Base-by-base conservation (phyloP, 1,140 invertebrate genomes). In the Drosophila murphyi region DNA sequence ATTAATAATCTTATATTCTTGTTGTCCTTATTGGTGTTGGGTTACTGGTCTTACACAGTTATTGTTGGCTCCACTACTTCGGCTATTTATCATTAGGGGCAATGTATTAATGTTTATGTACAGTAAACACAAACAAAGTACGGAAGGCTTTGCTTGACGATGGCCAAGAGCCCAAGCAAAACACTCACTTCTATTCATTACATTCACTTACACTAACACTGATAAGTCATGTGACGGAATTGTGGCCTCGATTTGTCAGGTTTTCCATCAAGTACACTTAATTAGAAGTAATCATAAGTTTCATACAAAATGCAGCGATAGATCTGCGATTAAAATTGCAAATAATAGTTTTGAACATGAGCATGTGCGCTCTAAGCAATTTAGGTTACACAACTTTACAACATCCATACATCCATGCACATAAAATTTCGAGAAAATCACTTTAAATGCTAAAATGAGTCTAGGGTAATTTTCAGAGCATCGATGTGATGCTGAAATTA, bases 41-140 rank as follows among this genome's bases (percentile, higher is more conserved):
- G 10, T 47, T 39, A 35, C 56, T 12, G 8, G 48, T 28, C 5
- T 47, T 52, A 31, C 37, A 12, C 35, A 39, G 47, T 47, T 52
- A 39, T 47, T 35, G 62, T 43, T 50, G 10, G 45, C n/a, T 51
- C 20, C 51, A 56, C 28, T 75, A 63, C 39, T 50, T 28, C 12
- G 37, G 47, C 72, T 69, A 47, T 72, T 70, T 73, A 77, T 73
- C 81, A 85, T 41, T 67, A 45, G 48, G 57, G 64, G 48, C 35
- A 48, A 77, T 76, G 81, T 85, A 77, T 80, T 75, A 80, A 83
- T 76, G 60, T 50, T 61, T 62, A 51, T 85, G 68, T 72, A 72
- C 43, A 55, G 48, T 56, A 76, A 73, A 77, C 65, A 69, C 55
- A 67, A 76, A 56, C 60, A 80, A 65, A 69, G 48, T 50, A 51